Base-by-base conservation (phyloP, 2,113 vertebrate species). In the Oceanodroma tethys region DNA sequence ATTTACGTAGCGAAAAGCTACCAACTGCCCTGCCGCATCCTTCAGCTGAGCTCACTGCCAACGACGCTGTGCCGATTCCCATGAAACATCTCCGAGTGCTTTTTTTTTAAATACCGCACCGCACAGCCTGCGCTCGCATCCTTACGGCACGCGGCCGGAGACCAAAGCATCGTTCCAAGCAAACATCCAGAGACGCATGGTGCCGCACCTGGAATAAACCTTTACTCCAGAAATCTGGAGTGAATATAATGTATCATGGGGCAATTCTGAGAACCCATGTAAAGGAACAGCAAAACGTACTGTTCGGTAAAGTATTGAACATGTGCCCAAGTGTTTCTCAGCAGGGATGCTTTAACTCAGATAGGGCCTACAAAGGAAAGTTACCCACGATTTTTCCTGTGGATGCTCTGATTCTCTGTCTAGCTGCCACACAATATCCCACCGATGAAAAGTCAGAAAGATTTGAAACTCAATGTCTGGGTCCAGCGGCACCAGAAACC, bases 81-180 rank as follows among this genome's bases (percentile, higher is more conserved):
- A 5, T 2, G 9, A 15, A 45, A 25, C 66, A 15, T 1, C 78
- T 27, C 43, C 0, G 0, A 26, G 29, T 3, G 81, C 62, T 38
- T n/a, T 22, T 4, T 4, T n/a, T 29, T 22, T 2, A 4, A 32
- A 1, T 3, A 16, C 6, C 2, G 36, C 84, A 8, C 47, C 3
- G 2, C 16, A 2, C 43, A 38, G 50, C 63, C 53, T 15, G 52
- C 5, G 83, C 76, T 47, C 6, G 1, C 26, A 16, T 3, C 50
- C 78, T 7, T 3, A 15, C 0, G 0, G 56, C 68, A 36, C 1
- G 11, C 1, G 4, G 52, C 25, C 8, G 65, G 32, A 62, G 14
- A 43, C 6, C 47, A 27, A 19, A 72, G 48, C 70, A 45, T 7
- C 42, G 11, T 80, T 16, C 45, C 32, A 16, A 70, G 36, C 21